Evolutionary conservation across 2,888 invertebrate species (phyloP).

Genomic region (Pristionchus mayeri): DNA sequence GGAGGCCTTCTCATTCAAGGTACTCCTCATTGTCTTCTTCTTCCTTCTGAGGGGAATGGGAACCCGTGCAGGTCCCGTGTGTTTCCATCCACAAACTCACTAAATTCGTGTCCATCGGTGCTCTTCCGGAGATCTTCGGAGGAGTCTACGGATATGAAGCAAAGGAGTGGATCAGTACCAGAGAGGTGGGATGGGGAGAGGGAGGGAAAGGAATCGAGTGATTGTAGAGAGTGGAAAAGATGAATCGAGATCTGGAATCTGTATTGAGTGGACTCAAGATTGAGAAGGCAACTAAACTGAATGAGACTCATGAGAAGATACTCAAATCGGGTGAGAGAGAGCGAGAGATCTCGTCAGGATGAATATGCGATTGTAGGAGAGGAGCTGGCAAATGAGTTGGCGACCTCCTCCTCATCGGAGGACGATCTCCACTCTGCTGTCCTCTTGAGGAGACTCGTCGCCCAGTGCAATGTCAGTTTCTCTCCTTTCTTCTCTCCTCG

Average conservation of each 20-base stretch:
- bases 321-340: slow-evolving; percentile 32
- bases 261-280: not conserved
- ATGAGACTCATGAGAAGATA: slow-evolving; percentile 36
- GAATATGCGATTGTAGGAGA: slow-evolving; percentile 48
- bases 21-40: too few relatives aligned
- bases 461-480: slow-evolving; percentile 2
- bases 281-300: not conserved
- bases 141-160: slow-evolving; percentile 85
- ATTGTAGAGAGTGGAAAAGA: slow-evolving; percentile 43
- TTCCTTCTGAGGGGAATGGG: slow-evolving; percentile 66
- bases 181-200: slow-evolving; percentile 80
- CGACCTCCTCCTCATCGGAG: slow-evolving; percentile 28
- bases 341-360: not conserved
- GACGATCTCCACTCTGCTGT: slow-evolving; percentile 8
- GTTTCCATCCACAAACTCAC: slow-evolving; percentile 83
- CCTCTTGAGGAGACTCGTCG: not conserved
- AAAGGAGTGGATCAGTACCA: slow-evolving; percentile 85
- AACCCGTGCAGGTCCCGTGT: slow-evolving; percentile 85
- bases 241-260: not conserved
- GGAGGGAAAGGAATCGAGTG: not conserved
- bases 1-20: slow-evolving; percentile 72
- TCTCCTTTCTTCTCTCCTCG: not conserved
- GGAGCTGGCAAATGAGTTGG: slow-evolving; percentile 40
- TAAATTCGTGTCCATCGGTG: slow-evolving; percentile 83
- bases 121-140: slow-evolving; percentile 85